Conservation (phyloP, 2,888 invertebrate species). For the Hypolimnas misippus region DNA sequence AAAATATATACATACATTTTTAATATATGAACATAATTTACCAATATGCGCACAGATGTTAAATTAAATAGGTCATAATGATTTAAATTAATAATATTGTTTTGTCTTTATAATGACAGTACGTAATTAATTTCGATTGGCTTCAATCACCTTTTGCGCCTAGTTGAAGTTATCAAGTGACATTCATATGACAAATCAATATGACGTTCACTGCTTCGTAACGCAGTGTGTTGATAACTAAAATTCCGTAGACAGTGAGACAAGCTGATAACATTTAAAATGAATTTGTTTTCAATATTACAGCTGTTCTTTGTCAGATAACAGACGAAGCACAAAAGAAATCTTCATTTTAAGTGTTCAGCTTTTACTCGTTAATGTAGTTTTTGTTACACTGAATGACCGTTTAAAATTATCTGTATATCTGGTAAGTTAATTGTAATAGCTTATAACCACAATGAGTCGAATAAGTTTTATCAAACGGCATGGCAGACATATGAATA, state of each 20-base stretch:
- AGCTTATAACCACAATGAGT: no score
- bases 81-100: conserved; percentile 14
- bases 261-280: conserved; percentile 38
- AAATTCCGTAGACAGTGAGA: conserved; percentile 44
- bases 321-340: conserved; percentile 15
- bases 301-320: conserved; percentile 18
- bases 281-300: conserved; percentile 22
- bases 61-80: conserved; percentile 21
- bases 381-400: no score
- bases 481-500: no score
- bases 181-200: conserved; percentile 38
- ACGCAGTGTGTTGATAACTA: conserved; percentile 34
- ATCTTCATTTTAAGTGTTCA: not conserved
- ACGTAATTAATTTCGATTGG: conserved; percentile 27
- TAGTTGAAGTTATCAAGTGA: conserved; percentile 29
- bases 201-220: conserved; percentile 33
- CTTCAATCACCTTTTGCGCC: conserved; percentile 31
- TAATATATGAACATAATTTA: conserved; percentile 6
- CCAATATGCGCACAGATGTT: conserved; percentile 21
- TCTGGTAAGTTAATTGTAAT: no score
- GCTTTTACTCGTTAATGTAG: no score
- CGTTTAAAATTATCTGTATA: not conserved
- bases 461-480: no score
- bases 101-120: conserved; percentile 25
- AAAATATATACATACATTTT: not conserved